phyloP scores from a whole-genome alignment of 2,113 vertebrate genomes.

The Strix uralensis region DNA sequence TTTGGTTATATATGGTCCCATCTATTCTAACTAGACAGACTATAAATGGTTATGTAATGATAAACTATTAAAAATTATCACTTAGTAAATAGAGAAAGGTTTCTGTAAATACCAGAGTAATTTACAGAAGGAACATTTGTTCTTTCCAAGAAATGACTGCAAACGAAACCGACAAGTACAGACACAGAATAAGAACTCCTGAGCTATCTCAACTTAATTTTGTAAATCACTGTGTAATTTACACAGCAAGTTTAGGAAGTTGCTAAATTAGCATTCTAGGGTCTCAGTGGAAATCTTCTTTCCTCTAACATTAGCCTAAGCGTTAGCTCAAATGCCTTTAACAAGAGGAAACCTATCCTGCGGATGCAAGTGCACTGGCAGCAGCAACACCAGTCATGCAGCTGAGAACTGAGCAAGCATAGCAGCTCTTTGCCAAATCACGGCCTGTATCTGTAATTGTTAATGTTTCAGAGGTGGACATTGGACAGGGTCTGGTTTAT shows the following conservation, averaged over 20 bases:
- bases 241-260: background rate
- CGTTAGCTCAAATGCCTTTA: background rate
- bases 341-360: background rate
- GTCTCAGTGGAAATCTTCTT: background rate
- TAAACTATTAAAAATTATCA: background rate
- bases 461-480: background rate
- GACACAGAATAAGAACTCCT: background rate
- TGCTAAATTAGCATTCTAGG: background rate
- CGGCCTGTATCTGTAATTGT: fast-evolving
- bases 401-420: fast-evolving
- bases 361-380: background rate
- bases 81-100: background rate
- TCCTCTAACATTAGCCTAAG: background rate
- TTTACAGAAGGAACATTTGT: background rate
- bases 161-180: background rate
- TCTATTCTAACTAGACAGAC: background rate
- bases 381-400: fast-evolving
- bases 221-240: background rate
- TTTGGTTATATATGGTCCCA: background rate
- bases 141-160: background rate
- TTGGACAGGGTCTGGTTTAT: background rate
- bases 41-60: background rate
- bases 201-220: background rate
- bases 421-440: background rate
- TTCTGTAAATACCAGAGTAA: background rate